Percentiles rank a stretch among this genome's conserved stretches.
Conservation (phyloP, 2,888 invertebrate genomes). For the Nymphalis urticae region DNA sequence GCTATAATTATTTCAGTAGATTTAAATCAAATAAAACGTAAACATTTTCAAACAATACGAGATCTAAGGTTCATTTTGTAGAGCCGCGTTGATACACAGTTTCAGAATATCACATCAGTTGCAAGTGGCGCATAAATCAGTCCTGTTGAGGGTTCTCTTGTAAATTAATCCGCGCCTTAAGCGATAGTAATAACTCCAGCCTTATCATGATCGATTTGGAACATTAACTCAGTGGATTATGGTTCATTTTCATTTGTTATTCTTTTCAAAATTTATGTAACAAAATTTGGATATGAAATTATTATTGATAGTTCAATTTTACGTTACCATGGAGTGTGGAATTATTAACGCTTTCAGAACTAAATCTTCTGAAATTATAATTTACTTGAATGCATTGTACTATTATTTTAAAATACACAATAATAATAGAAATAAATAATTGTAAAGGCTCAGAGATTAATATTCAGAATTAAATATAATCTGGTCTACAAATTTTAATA, state of each 20-base stretch:
- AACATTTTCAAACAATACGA: neutral
- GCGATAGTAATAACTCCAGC: slow-evolving; percentile 8
- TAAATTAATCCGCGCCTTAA: slow-evolving; percentile 33
- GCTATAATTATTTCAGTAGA: too few relatives aligned
- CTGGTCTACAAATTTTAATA: too few relatives aligned
- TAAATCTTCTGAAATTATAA: neutral
- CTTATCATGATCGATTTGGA: neutral
- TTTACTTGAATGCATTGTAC: neutral
- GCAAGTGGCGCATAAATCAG: slow-evolving; percentile 32
- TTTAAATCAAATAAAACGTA: too few relatives aligned
- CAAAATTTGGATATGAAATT: slow-evolving; percentile 15
- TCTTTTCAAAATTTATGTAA: neutral
- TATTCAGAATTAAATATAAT: too few relatives aligned
- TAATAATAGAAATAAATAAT: too few relatives aligned
- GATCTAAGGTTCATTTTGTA: slow-evolving; percentile 5
- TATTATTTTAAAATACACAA: neutral
- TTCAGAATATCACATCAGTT: slow-evolving; percentile 34
- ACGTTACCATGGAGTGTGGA: slow-evolving; percentile 14
- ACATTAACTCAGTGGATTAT: neutral
- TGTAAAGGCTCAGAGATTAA: too few relatives aligned
- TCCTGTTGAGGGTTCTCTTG: slow-evolving; percentile 23
- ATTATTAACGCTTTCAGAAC: slow-evolving; percentile 11
- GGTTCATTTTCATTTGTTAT: slow-evolving; percentile 6
- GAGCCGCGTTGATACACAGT: slow-evolving; percentile 28
- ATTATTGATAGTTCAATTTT: slow-evolving; percentile 31